Conservation (phyloP, 2,113 vertebrate genomes). For the Apaloderma vittatum region DNA sequence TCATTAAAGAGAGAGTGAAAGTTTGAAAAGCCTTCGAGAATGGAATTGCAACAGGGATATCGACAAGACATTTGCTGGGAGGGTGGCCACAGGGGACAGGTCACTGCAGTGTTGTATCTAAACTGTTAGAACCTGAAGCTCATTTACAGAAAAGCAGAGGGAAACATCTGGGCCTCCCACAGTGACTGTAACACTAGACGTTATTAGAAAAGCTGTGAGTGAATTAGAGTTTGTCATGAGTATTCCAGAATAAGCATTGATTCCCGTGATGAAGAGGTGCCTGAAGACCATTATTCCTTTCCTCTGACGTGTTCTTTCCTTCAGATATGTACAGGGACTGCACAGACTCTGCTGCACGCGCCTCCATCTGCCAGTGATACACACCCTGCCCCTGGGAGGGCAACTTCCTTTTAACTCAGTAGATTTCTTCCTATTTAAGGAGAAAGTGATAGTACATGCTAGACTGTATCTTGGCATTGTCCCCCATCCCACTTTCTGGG, state of each 20-base stretch:
- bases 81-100: neutral
- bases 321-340: neutral
- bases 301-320: neutral
- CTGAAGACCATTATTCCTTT: neutral
- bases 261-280: neutral
- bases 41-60: neutral
- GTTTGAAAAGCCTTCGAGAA: neutral
- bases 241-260: neutral
- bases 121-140: neutral
- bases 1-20: neutral
- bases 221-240: neutral
- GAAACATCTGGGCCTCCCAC: neutral
- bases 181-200: rapidly evolving
- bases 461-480: neutral
- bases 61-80: neutral
- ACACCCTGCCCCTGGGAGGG: rapidly evolving
- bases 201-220: neutral
- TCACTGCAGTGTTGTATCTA: neutral
- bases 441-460: neutral
- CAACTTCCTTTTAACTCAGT: neutral
- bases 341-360: rapidly evolving
- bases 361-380: neutral
- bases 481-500: neutral
- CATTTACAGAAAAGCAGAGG: neutral
- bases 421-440: neutral